Conservation (phyloP, 2,113 vertebrate genomes). For the Coryphaenoides rupestris region DNA sequence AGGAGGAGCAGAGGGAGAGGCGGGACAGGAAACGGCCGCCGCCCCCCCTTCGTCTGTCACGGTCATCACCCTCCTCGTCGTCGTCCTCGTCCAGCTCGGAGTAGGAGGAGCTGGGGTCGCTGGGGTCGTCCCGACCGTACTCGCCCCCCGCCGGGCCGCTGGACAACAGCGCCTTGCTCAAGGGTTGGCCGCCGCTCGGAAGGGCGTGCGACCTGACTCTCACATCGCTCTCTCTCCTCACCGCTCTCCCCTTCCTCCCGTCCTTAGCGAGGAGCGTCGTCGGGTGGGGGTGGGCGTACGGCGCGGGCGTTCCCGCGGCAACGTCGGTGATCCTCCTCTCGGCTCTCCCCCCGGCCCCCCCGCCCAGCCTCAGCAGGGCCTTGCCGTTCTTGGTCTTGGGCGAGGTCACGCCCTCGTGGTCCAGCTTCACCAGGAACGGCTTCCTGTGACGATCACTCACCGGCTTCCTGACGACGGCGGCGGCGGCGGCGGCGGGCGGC, state of each 20-base stretch:
- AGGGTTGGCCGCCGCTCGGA: slow-evolving; percentile 71
- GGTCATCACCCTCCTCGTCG: slow-evolving; percentile 75
- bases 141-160: slow-evolving; percentile 65
- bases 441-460: slow-evolving; percentile 67
- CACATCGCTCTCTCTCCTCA: slow-evolving; percentile 48
- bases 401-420: slow-evolving; percentile 95
- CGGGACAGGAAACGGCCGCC: slow-evolving; percentile 84
- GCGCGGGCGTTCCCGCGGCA: slow-evolving; percentile 49
- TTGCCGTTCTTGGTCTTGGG: slow-evolving; percentile 95
- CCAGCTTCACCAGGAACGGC: slow-evolving; percentile 92
- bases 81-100: slow-evolving; percentile 90
- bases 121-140: slow-evolving; percentile 83
- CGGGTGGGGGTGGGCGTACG: slow-evolving; percentile 81
- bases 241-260: slow-evolving; percentile 71
- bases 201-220: slow-evolving; percentile 61
- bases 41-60: slow-evolving; percentile 48
- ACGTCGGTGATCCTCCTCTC: slow-evolving; percentile 57
- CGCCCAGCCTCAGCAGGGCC: slow-evolving; percentile 80
- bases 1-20: slow-evolving; percentile 86
- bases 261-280: slow-evolving; percentile 76
- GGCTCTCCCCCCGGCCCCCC: slow-evolving; percentile 75
- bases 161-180: slow-evolving; percentile 74
- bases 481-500: slow-evolving; percentile 18
- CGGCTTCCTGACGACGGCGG: slow-evolving; percentile 39
- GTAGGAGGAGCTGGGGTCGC: slow-evolving; percentile 92